These are phyloP conservation scores for Holacanthella duospinosa DNA, from an alignment of 2,888 invertebrate genomes.

Conservation along the genomic window DNA sequence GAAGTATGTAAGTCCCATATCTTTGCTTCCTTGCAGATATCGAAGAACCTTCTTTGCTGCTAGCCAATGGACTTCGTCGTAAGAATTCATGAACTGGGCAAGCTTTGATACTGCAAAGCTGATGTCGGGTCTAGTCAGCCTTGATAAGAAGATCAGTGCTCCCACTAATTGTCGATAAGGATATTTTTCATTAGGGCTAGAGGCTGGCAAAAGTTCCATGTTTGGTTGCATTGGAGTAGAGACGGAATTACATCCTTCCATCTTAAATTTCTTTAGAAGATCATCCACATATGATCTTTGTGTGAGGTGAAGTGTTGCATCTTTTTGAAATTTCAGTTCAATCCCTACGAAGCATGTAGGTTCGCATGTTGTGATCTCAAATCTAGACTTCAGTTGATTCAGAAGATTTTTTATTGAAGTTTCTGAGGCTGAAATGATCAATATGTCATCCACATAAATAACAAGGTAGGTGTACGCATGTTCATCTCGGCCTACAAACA, in stretches of 20 bases:
- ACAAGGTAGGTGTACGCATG: background rate
- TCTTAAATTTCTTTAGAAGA: background rate
- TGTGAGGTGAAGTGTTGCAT: background rate
- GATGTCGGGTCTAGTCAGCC: constrained; percentile 24
- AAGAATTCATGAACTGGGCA: constrained; percentile 24
- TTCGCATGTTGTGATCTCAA: background rate
- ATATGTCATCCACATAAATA: constrained; percentile 5
- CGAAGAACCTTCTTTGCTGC: constrained; percentile 19
- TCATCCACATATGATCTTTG: background rate
- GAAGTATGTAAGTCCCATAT: constrained; percentile 22
- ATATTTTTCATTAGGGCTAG: constrained; percentile 4
- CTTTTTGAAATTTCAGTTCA: background rate
- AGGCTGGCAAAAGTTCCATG: background rate
- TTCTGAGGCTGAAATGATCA: background rate
- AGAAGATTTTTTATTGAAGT: background rate
- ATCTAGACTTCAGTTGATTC: background rate
- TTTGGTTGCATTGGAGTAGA: constrained; percentile 2
- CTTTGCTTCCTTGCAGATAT: constrained; percentile 19
- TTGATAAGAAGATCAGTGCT: constrained; percentile 23
- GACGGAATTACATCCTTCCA: background rate
- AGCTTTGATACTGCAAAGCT: constrained; percentile 21
- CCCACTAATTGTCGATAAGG: constrained; percentile 20
- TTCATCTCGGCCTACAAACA: background rate
- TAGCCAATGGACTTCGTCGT: constrained; percentile 1
- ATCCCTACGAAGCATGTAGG: background rate